Conservation (phyloP, 2,797 vertebrate genomes). For the Pseudochromis fuscus region DNA sequence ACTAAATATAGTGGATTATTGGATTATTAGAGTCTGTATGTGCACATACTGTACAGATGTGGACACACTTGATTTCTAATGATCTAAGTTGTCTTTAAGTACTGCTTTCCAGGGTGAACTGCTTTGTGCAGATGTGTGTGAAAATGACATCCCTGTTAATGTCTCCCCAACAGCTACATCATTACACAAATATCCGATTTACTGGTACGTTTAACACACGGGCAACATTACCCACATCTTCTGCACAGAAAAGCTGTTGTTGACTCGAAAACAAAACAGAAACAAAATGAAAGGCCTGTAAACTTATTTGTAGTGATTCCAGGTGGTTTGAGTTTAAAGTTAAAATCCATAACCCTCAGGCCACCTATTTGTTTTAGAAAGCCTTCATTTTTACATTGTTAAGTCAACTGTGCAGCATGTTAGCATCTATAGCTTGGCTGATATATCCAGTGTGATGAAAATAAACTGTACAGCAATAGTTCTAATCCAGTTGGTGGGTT, state of each 20-base stretch:
- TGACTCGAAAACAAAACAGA: conserved; percentile 10
- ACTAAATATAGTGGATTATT: not conserved
- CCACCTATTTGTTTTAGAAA: not conserved
- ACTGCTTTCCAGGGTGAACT: not conserved
- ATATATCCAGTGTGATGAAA: conserved; percentile 34
- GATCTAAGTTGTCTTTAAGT: not conserved
- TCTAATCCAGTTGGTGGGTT: conserved; percentile 56
- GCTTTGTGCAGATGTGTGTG: not conserved
- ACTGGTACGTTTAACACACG: conserved; percentile 21
- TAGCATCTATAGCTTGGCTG: conserved; percentile 4
- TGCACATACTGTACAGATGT: not conserved
- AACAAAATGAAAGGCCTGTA: not conserved
- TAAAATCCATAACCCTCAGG: not conserved
- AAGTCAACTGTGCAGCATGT: not conserved
- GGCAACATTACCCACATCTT: not conserved
- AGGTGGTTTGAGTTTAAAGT: not conserved
- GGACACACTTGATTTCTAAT: not conserved
- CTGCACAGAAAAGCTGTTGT: not conserved
- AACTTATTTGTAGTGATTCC: not conserved
- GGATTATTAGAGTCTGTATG: not conserved
- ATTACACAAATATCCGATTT: conserved; percentile 34
- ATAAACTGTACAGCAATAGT: conserved; percentile 37
- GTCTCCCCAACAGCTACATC: conserved; percentile 12
- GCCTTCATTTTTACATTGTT: conserved; percentile 4
- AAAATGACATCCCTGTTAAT: not conserved